Percentiles rank a stretch among this genome's conserved stretches.
phyloP scores from a whole-genome alignment of 1,140 invertebrate species.

The Pogonus chalceus region DNA sequence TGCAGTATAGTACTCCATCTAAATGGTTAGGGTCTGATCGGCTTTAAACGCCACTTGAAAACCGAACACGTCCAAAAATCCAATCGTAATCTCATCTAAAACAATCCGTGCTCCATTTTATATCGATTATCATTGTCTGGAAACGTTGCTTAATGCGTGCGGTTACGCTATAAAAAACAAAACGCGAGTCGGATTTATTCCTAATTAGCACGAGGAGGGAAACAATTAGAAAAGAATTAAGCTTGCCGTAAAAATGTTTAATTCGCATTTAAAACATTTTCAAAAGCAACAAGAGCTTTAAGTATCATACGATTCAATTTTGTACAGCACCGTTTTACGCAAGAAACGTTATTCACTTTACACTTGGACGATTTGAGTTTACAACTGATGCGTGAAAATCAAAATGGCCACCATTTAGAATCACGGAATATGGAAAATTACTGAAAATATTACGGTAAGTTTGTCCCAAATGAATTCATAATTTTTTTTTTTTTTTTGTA shows the following conservation, averaged over 20 bases:
- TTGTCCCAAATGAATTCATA: too few species aligned
- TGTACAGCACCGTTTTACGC: too few species aligned
- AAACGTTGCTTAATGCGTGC: not conserved
- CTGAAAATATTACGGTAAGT: too few species aligned
- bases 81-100: conserved; percentile 6
- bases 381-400: too few species aligned
- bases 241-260: not conserved
- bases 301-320: too few species aligned
- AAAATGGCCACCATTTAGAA: too few species aligned
- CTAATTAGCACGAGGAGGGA: not conserved
- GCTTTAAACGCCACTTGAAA: not conserved
- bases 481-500: too few species aligned
- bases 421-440: too few species aligned
- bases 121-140: conserved; percentile 5
- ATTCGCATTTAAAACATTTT: not conserved
- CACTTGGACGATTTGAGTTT: too few species aligned
- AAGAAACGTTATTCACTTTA: too few species aligned
- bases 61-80: not conserved
- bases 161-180: not conserved
- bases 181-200: not conserved
- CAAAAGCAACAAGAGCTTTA: too few species aligned
- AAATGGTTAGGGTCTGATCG: not conserved
- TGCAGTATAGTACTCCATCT: too few species aligned
- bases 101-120: conserved; percentile 3
- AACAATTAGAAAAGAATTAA: conserved; percentile 4